Evolutionary conservation across 2,888 invertebrate genomes (phyloP).

Genomic region (Macaria notata): DNA sequence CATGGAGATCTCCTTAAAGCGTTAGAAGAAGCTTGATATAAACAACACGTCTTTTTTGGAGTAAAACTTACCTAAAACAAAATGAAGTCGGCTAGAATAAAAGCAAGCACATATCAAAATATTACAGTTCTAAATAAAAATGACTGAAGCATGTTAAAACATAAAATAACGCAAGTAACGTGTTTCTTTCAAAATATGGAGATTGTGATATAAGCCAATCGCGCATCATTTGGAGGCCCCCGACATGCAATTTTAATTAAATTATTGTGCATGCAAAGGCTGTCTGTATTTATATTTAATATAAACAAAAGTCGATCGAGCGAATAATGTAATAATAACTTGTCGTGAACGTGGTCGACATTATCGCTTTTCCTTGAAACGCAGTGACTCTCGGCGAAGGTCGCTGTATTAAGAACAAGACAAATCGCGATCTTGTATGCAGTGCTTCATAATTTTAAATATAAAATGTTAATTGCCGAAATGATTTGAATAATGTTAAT

Average conservation of each 20-base stretch:
- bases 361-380: conserved; percentile 29
- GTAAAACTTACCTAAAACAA: too few species aligned
- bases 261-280: not conserved
- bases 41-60: not conserved
- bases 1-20: conserved; percentile 8
- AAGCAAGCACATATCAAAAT: too few species aligned
- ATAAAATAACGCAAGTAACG: too few species aligned
- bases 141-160: too few species aligned
- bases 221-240: too few species aligned
- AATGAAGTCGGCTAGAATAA: too few species aligned
- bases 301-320: conserved; percentile 16
- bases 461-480: conserved; percentile 11
- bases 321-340: conserved; percentile 21
- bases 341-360: conserved; percentile 20
- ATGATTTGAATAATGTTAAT: conserved; percentile 9
- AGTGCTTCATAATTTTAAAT: conserved; percentile 19
- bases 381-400: conserved; percentile 29
- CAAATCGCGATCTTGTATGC: conserved; percentile 29
- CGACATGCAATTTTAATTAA: too few species aligned
- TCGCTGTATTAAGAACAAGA: conserved; percentile 26
- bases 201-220: too few species aligned
- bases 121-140: too few species aligned
- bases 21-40: not conserved
- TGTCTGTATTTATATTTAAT: not conserved
- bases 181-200: too few species aligned